Percentiles rank a stretch among this genome's conserved stretches.
phyloP scores from a whole-genome alignment of 2,797 vertebrate species.

The Parambassis ranga region DNA sequence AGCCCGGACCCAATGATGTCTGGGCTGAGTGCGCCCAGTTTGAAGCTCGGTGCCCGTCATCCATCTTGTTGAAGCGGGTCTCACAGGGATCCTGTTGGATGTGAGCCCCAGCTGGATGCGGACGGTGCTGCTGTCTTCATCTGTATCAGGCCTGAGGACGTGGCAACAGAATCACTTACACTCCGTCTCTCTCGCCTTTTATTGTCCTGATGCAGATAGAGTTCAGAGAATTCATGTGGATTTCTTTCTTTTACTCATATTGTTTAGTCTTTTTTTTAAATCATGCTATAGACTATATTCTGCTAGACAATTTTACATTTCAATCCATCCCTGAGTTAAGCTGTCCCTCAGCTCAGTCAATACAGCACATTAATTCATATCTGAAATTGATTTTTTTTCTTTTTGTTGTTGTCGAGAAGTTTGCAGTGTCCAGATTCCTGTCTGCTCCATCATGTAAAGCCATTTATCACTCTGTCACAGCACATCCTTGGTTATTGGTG shows the following conservation, averaged over 20 bases:
- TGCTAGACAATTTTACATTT: not conserved
- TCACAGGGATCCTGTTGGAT: conserved; percentile 52
- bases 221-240: not conserved
- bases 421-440: conserved; percentile 43
- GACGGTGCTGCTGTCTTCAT: conserved; percentile 40
- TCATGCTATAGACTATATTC: not conserved
- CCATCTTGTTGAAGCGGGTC: conserved; percentile 78
- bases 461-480: conserved; percentile 62
- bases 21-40: conserved; percentile 76
- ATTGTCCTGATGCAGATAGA: conserved; percentile 16
- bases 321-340: not conserved
- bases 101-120: conserved; percentile 67
- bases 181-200: conserved; percentile 10
- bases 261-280: not conserved
- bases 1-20: conserved; percentile 72
- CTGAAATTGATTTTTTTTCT: conserved; percentile 59
- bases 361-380: conserved; percentile 55
- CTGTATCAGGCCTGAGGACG: conserved; percentile 42
- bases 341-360: conserved; percentile 35
- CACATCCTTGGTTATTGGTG: conserved; percentile 33
- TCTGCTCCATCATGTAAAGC: conserved; percentile 51
- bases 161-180: conserved; percentile 7
- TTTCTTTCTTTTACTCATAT: not conserved
- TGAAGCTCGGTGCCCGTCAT: conserved; percentile 64
- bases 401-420: conserved; percentile 36